Conservation (phyloP, 2,888 invertebrate species). For the Tiliacea aurago region DNA sequence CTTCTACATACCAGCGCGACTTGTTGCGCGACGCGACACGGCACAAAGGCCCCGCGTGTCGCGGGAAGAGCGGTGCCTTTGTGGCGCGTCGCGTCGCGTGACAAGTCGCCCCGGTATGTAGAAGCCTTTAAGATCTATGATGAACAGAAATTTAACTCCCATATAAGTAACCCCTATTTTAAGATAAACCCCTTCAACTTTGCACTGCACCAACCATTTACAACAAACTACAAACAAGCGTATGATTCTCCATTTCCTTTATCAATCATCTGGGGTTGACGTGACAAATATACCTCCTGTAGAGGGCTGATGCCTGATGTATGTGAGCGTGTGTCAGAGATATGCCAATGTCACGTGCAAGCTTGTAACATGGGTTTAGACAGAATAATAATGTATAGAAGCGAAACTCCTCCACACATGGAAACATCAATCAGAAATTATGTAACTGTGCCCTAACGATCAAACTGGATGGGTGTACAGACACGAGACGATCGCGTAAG, state of each 20-base stretch:
- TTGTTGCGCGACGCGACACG: no score
- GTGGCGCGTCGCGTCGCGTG: no score
- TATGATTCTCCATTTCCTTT: constrained; percentile 69
- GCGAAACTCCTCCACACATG: neutral
- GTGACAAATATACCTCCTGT: constrained; percentile 66
- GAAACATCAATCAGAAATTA: neutral
- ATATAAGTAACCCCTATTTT: neutral
- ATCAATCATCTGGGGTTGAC: constrained; percentile 75
- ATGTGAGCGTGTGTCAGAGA: constrained; percentile 61
- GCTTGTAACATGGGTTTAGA: constrained; percentile 63
- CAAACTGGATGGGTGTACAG: neutral
- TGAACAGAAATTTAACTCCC: no score
- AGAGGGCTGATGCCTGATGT: constrained; percentile 65
- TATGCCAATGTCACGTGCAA: constrained; percentile 70
- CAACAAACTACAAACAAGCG: constrained; percentile 41
- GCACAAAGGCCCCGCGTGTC: no score
- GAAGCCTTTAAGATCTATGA: no score
- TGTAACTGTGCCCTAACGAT: neutral
- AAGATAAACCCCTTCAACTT: neutral
- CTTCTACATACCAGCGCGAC: no score
- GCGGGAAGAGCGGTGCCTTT: no score
- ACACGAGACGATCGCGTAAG: neutral
- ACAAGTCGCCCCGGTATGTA: no score
- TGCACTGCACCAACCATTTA: constrained; percentile 15
- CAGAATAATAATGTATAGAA: constrained; percentile 32